These are phyloP conservation scores for Drosophila pachea DNA, from an alignment of 1,140 invertebrate genomes.

Conservation along the genomic window DNA sequence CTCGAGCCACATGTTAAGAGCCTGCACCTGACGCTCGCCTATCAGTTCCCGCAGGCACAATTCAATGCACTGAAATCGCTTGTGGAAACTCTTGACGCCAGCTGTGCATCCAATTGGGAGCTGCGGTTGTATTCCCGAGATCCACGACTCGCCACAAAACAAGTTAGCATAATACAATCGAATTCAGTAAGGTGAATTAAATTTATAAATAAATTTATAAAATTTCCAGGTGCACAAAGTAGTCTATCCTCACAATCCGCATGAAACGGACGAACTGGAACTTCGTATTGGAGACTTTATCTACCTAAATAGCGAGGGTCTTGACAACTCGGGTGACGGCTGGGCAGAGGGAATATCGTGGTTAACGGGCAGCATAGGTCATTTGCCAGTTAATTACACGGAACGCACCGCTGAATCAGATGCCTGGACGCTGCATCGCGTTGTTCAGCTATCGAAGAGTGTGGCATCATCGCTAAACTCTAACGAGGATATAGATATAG, in stretches of 20 bases:
- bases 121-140: slow-evolving; percentile 92
- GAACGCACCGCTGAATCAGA: slow-evolving; percentile 91
- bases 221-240: slow-evolving; percentile 87
- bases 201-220: neutral
- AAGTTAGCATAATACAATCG: slow-evolving; percentile 80
- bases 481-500: slow-evolving; percentile 79
- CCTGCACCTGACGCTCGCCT: slow-evolving; percentile 91
- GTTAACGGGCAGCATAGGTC: slow-evolving; percentile 89
- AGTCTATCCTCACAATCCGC: slow-evolving; percentile 87
- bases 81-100: slow-evolving; percentile 85
- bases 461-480: slow-evolving; percentile 79
- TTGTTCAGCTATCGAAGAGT: slow-evolving; percentile 81
- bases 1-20: slow-evolving; percentile 89
- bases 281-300: slow-evolving; percentile 91
- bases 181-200: neutral
- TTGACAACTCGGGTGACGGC: slow-evolving; percentile 87
- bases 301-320: slow-evolving; percentile 87
- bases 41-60: slow-evolving; percentile 88
- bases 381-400: slow-evolving; percentile 89
- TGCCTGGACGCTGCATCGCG: slow-evolving; percentile 92
- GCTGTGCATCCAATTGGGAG: slow-evolving; percentile 87
- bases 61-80: slow-evolving; percentile 86
- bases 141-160: slow-evolving; percentile 85
- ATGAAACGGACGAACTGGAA: slow-evolving; percentile 90
- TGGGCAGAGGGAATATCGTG: slow-evolving; percentile 94